A percentile compares a stretch with the other conserved stretches of the same genome.
These are phyloP conservation scores for Ethmia dodecea DNA, from an alignment of 2,888 invertebrate species.

Conservation along the genomic window DNA sequence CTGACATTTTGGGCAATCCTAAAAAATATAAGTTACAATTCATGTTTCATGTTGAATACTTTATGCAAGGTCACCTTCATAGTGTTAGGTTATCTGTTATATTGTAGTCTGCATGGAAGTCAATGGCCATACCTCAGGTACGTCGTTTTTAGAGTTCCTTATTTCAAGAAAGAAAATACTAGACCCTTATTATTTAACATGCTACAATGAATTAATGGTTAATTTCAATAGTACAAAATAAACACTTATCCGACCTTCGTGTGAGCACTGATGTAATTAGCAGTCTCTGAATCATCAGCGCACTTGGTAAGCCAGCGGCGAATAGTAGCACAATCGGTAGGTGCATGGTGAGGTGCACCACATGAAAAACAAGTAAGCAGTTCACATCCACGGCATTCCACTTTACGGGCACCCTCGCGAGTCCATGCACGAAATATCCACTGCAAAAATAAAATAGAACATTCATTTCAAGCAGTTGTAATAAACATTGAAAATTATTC, in stretches of 20 bases:
- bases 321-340: slow-evolving; percentile 96
- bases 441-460: too few relatives aligned
- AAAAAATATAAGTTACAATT: not conserved
- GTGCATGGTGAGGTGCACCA: slow-evolving; percentile 98
- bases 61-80: too few relatives aligned
- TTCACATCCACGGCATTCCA: slow-evolving; percentile 92
- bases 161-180: too few relatives aligned
- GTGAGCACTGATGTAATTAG: slow-evolving; percentile 99
- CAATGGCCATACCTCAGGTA: too few relatives aligned
- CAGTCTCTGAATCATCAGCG: slow-evolving; percentile 99
- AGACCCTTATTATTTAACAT: too few relatives aligned
- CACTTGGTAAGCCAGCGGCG: slow-evolving; percentile 99
- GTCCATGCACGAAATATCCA: slow-evolving; percentile 92
- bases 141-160: too few relatives aligned
- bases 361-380: slow-evolving; percentile 96
- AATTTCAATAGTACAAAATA: not conserved
- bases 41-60: too few relatives aligned
- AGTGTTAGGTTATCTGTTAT: too few relatives aligned
- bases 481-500: too few relatives aligned
- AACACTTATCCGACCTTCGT: slow-evolving; percentile 83
- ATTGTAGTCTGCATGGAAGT: too few relatives aligned
- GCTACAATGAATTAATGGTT: too few relatives aligned
- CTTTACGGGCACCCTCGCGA: slow-evolving; percentile 84
- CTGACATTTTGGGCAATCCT: slow-evolving; percentile 98
- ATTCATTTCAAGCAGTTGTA: too few relatives aligned